These are phyloP conservation scores for Leptatherina wallacei DNA, from an alignment of 2,797 vertebrate species.

Conservation along the genomic window DNA sequence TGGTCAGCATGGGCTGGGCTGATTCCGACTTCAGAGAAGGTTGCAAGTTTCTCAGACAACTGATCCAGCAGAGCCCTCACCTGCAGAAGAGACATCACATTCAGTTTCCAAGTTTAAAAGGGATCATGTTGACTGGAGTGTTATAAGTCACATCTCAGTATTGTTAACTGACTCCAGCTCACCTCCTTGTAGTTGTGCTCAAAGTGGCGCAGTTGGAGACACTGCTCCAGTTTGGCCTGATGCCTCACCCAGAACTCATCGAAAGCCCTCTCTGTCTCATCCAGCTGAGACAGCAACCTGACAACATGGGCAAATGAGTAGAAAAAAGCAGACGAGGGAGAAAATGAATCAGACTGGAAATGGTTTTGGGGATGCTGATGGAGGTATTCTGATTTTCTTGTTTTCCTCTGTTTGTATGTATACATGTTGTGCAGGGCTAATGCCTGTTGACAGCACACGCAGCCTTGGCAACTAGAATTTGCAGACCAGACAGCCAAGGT, in stretches of 20 bases:
- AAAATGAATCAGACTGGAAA: conserved; percentile 5
- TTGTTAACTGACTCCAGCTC: conserved; percentile 42
- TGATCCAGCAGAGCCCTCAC: conserved; percentile 87
- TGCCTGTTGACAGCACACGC: conserved; percentile 6
- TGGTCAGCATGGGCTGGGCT: conserved; percentile 91
- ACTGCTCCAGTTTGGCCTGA: conserved; percentile 94
- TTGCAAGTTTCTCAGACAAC: conserved; percentile 85
- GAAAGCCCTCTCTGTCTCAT: conserved; percentile 93
- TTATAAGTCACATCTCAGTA: background rate
- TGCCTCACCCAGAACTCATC: conserved; percentile 97
- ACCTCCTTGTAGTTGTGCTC: conserved; percentile 96
- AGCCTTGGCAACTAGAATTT: background rate
- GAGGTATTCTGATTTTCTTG: conserved; percentile 13
- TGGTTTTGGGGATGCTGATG: conserved; percentile 6
- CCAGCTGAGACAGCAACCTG: conserved; percentile 92
- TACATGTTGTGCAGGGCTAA: conserved; percentile 16
- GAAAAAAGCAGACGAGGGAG: background rate
- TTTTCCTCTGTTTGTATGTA: conserved; percentile 8
- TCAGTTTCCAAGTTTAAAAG: conserved; percentile 8
- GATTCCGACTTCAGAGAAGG: conserved; percentile 91
- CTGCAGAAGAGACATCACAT: conserved; percentile 75
- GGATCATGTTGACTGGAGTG: background rate
- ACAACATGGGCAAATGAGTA: background rate
- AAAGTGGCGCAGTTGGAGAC: conserved; percentile 92
- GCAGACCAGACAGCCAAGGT: background rate